Conservation (phyloP, 2,113 vertebrate species). For the Himantopus leucocephalus region DNA sequence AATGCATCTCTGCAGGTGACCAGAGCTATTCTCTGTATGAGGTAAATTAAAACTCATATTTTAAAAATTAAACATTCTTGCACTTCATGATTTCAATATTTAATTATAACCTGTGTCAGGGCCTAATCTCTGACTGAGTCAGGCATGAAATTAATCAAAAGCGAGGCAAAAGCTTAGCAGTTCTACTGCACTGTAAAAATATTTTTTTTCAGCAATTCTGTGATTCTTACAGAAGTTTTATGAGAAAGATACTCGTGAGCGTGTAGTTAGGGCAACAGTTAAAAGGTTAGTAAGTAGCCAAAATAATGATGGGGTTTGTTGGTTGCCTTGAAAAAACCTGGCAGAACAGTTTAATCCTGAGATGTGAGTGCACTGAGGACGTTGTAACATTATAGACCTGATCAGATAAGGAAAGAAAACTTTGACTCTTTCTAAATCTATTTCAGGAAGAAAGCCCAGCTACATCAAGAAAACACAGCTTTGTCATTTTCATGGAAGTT, state of each 20-base stretch:
- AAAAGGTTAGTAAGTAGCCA: neutral
- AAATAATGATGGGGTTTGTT: slow-evolving; percentile 20
- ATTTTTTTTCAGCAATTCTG: slow-evolving; percentile 67
- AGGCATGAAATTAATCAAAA: slow-evolving; percentile 96
- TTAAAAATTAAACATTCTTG: slow-evolving; percentile 94
- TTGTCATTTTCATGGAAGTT: neutral
- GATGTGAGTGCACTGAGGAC: neutral
- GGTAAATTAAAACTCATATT: slow-evolving; percentile 99
- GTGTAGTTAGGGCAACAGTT: slow-evolving; percentile 11
- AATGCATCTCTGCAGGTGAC: slow-evolving; percentile 96
- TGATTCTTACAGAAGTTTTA: slow-evolving; percentile 68
- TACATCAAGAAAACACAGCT: neutral
- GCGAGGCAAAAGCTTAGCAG: slow-evolving; percentile 79
- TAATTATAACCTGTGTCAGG: slow-evolving; percentile 98
- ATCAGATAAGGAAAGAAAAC: neutral
- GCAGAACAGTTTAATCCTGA: neutral
- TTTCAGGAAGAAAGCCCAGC: neutral
- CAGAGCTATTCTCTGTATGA: slow-evolving; percentile 89
- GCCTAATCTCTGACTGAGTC: slow-evolving; percentile 95
- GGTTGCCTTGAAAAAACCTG: neutral
- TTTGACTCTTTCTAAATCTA: neutral
- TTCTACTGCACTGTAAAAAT: slow-evolving; percentile 79
- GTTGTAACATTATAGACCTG: neutral
- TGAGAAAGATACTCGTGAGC: slow-evolving; percentile 14
- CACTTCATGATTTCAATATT: slow-evolving; percentile 98